Evolutionary conservation across 1,140 invertebrate species (phyloP).

Genomic region (Nasonia longicornis): DNA sequence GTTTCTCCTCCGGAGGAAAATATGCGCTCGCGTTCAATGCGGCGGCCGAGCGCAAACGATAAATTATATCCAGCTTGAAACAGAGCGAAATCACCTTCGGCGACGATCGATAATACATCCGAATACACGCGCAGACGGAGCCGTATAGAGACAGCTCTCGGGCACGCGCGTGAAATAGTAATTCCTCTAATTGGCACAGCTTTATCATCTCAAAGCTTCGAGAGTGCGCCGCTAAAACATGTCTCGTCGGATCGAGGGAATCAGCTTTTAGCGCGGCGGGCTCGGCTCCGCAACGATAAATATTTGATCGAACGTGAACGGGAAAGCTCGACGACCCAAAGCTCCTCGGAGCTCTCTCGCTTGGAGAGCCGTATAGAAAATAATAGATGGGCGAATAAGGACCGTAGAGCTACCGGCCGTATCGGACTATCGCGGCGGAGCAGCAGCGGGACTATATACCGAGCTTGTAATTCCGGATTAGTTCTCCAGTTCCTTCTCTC

Average conservation of each 20-base stretch:
- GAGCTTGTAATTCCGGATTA: constrained; percentile 28
- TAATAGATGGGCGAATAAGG: constrained; percentile 18
- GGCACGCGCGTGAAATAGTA: neutral
- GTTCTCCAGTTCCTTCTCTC: neutral
- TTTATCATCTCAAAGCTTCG: constrained; percentile 4
- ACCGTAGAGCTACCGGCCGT: neutral
- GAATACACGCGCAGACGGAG: neutral
- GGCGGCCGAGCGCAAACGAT: no score
- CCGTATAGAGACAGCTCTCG: neutral
- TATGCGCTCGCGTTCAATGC: neutral
- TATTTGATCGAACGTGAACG: neutral
- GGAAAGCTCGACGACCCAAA: neutral
- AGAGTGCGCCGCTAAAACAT: neutral
- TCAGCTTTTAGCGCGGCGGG: neutral
- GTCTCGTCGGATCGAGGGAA: neutral
- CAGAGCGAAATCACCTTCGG: neutral
- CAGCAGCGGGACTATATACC: neutral
- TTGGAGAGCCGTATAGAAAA: neutral
- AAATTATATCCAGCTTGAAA: no score
- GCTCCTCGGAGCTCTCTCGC: neutral
- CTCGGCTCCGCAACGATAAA: constrained; percentile 2
- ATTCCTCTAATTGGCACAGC: neutral
- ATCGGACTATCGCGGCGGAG: constrained; percentile 3
- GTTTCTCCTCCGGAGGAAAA: neutral
- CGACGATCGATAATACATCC: neutral